Evolutionary conservation across 2,797 vertebrate genomes (phyloP), one percentile per base, ranked within the genome.

Genomic region (Xenentodon cancila): DNA sequence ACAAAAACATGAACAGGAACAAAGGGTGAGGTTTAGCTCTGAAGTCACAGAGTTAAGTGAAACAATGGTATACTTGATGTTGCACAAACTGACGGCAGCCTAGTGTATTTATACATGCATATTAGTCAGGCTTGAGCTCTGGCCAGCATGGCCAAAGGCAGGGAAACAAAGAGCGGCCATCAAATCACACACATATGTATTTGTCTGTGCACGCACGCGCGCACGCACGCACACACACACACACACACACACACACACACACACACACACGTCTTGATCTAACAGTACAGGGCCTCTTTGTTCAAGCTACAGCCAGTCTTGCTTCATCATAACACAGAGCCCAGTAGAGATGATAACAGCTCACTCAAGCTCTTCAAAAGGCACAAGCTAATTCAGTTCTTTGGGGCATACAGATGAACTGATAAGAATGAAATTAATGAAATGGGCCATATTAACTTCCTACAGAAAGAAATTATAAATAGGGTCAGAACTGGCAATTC

Each of bases 91-190:
- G 86, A 88, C 82, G 82, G 83, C 79, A 73, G 77, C 79, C 78
- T 71, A 63, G 89, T 88, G 86, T 92, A 92, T 92, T 93, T 93
- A 89, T 90, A 90, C 75, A 86, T 91, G 85, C 78, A 84, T 84
- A 80, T 92, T 92, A 89, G 90, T 91, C 88, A 88, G 80, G 81
- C 73, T 87, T 82, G 77, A 87, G 83, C 73, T 64, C 62, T 79
- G 71, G 86, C 91, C 87, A 86, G 81, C 82, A 69, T 78, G 77
- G 83, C 88, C 81, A 79, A 70, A 72, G 68, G 82, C 81, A 81
- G 84, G 79, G 73, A 90, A 91, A 92, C 87, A 89, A 90, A 89
- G 84, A 79, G 81, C 80, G 85, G 77, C 82, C 71, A 85, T 80
- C 78, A 80, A 79, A 82, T 65, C 54, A 81, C 83, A 87, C 79